These are phyloP conservation scores for Heliconius eleuchia DNA, from an alignment of 1,140 invertebrate genomes.

Conservation along the genomic window DNA sequence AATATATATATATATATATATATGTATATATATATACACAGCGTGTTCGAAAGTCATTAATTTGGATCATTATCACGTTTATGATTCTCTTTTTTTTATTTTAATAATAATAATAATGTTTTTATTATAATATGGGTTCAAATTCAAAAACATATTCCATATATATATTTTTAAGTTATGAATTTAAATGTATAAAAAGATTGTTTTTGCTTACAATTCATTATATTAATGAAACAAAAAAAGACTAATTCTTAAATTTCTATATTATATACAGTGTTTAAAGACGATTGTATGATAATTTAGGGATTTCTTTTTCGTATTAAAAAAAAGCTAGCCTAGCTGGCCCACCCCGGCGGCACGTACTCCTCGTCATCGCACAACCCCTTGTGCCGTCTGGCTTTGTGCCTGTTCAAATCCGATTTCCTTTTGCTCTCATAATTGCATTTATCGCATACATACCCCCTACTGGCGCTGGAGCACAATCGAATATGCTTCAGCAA, in stretches of 20 bases:
- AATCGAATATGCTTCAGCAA: slow-evolving; percentile 44
- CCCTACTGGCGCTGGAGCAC: slow-evolving; percentile 28
- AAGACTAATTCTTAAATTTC: too few relatives aligned
- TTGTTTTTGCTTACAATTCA: too few relatives aligned
- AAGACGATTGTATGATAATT: background rate
- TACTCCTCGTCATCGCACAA: slow-evolving; percentile 41
- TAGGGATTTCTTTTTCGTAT: too few relatives aligned
- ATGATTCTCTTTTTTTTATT: background rate
- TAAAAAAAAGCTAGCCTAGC: background rate
- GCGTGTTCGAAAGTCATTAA: background rate
- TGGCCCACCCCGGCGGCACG: slow-evolving; percentile 14
- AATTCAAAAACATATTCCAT: too few relatives aligned
- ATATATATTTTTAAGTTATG: too few relatives aligned
- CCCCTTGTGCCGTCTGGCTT: slow-evolving; percentile 37
- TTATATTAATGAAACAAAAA: too few relatives aligned
- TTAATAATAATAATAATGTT: too few relatives aligned
- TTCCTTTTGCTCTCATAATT: slow-evolving; percentile 44
- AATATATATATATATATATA: too few relatives aligned
- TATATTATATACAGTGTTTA: background rate
- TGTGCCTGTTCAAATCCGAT: slow-evolving; percentile 51
- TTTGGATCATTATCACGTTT: background rate
- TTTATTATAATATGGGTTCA: too few relatives aligned
- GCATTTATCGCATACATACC: slow-evolving; percentile 44
- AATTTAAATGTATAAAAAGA: too few relatives aligned
- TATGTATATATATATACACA: background rate